Conservation (phyloP, 2,888 invertebrate species). For the Oscheius sp. region DNA sequence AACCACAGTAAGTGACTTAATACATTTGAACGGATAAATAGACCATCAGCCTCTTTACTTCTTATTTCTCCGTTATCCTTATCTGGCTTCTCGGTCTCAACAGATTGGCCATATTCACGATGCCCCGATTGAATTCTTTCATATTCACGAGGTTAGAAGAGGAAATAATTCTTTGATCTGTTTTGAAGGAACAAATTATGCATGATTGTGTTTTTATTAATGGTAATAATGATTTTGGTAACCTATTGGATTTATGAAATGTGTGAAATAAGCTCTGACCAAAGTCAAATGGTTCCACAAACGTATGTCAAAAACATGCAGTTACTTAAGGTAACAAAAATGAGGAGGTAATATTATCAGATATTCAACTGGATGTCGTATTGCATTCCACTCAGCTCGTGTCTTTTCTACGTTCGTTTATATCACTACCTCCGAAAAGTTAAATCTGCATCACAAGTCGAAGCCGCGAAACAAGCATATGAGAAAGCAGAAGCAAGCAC, state of each 20-base stretch:
- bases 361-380: slow-evolving; percentile 4
- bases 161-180: neutral
- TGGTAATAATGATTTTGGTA: neutral
- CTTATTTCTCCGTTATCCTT: slow-evolving; percentile 1
- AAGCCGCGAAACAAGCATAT: neutral
- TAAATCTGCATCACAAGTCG: neutral
- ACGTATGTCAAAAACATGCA: neutral
- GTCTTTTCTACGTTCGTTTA: slow-evolving; percentile 4
- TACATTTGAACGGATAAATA: neutral
- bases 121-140: neutral
- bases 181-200: slow-evolving; percentile 7
- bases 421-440: neutral
- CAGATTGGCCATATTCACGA: slow-evolving; percentile 10
- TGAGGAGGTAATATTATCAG: neutral
- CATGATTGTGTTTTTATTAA: neutral
- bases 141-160: neutral
- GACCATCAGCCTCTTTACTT: slow-evolving; percentile 7
- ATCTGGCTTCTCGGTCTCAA: slow-evolving; percentile 10
- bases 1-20: slow-evolving; percentile 8
- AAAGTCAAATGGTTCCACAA: too few species aligned
- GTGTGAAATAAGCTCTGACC: neutral
- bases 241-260: slow-evolving; percentile 1
- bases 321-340: neutral
- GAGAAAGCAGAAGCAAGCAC: slow-evolving; percentile 3
- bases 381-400: slow-evolving; percentile 14